These are phyloP conservation scores for Habrosyne pyritoides DNA, from an alignment of 2,888 invertebrate species.

Conservation along the genomic window DNA sequence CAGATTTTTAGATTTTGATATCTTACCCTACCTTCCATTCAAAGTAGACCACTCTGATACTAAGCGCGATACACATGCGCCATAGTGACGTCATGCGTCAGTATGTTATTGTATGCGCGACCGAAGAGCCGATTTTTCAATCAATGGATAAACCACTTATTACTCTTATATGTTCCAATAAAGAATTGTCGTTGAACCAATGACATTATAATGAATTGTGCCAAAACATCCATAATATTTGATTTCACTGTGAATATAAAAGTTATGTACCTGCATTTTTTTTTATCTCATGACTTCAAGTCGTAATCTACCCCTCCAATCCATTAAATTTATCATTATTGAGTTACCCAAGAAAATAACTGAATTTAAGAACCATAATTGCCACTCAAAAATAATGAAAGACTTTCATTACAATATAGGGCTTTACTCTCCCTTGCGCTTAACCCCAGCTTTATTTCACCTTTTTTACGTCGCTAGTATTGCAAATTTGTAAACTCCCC, in stretches of 20 bases:
- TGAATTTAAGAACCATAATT: conserved; percentile 35
- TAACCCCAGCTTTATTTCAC: conserved; percentile 18
- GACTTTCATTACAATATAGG: background rate
- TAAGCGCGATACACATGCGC: too few relatives aligned
- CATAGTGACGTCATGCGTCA: too few relatives aligned
- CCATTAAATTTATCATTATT: background rate
- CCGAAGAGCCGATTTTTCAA: too few relatives aligned
- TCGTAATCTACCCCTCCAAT: background rate
- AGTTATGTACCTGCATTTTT: background rate
- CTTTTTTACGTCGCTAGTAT: conserved; percentile 11
- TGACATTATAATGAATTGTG: too few relatives aligned
- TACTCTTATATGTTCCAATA: too few relatives aligned
- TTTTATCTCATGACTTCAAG: background rate
- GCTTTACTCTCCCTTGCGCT: conserved; percentile 23
- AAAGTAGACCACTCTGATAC: too few relatives aligned
- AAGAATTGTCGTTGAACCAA: too few relatives aligned
- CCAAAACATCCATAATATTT: too few relatives aligned
- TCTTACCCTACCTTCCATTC: too few relatives aligned
- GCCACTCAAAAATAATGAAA: conserved; percentile 16
- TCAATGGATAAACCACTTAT: too few relatives aligned
- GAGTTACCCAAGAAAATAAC: conserved; percentile 25
- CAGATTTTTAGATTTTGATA: too few relatives aligned
- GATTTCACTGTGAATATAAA: background rate
- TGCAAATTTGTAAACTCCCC: background rate
- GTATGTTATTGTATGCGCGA: too few relatives aligned